These are phyloP conservation scores for Caenorhabditis sp. DNA, from an alignment of 2,888 invertebrate species.

Conservation along the genomic window DNA sequence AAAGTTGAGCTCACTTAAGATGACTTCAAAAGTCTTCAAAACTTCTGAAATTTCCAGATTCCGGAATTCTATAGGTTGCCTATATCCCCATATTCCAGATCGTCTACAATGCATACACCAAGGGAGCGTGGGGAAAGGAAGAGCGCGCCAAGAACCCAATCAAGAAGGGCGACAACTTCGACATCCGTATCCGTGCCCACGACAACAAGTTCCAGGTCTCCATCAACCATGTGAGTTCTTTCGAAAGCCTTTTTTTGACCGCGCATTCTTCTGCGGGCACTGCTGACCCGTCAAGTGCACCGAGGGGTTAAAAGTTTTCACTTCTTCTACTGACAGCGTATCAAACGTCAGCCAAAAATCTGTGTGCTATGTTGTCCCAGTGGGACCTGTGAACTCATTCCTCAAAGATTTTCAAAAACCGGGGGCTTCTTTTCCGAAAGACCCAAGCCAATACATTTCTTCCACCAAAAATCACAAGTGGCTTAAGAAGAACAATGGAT, in stretches of 20 bases:
- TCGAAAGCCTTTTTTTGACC: neutral
- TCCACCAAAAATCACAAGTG: conserved; percentile 28
- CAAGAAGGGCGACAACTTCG: conserved; percentile 80
- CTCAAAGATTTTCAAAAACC: conserved; percentile 21
- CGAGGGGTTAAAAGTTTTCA: conserved; percentile 14
- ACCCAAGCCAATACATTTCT: conserved; percentile 1
- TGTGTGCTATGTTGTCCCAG: neutral
- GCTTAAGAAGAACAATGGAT: conserved; percentile 1
- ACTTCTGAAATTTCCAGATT: no score
- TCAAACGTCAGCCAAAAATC: conserved; percentile 18
- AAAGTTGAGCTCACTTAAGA: no score
- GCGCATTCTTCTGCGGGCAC: neutral
- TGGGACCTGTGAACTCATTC: conserved; percentile 39
- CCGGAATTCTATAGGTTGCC: neutral
- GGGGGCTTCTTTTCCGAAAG: neutral
- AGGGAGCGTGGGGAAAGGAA: conserved; percentile 80
- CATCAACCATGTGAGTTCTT: conserved; percentile 70
- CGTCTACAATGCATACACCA: conserved; percentile 77
- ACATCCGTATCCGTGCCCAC: conserved; percentile 80
- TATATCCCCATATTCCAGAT: conserved; percentile 65
- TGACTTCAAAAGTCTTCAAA: no score
- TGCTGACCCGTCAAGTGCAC: conserved; percentile 27
- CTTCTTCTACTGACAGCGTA: conserved; percentile 22
- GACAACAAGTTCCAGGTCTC: conserved; percentile 76
- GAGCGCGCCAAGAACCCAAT: conserved; percentile 78